Evolutionary conservation across 1,140 invertebrate genomes (phyloP).

Genomic region (Drosophila rufa): DNA sequence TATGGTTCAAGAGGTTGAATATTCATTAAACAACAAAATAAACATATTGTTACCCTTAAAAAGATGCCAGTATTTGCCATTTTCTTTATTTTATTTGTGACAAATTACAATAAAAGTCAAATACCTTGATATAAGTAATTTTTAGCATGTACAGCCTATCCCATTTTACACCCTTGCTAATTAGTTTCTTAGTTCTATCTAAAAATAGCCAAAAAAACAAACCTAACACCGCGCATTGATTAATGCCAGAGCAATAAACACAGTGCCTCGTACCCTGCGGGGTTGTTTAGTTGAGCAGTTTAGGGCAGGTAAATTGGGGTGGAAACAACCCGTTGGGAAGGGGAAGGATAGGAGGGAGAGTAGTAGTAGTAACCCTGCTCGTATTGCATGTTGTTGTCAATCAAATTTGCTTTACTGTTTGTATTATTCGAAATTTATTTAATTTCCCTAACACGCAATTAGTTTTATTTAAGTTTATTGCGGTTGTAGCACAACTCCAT

Average conservation of each 20-base stretch:
- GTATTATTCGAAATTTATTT: constrained; percentile 83
- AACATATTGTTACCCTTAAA: no score
- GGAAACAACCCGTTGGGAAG: background rate
- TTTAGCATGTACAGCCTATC: no score
- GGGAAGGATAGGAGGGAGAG: background rate
- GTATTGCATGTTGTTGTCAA: constrained; percentile 80
- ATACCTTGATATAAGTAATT: no score
- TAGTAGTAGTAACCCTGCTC: constrained; percentile 31
- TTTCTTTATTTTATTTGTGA: no score
- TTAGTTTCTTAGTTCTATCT: background rate
- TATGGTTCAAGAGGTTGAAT: no score
- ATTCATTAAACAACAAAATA: background rate
- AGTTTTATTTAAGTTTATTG: constrained; percentile 84
- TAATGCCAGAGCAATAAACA: constrained; percentile 74
- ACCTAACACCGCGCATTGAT: constrained; percentile 47
- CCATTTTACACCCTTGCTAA: background rate
- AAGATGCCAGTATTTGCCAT: no score
- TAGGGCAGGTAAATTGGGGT: constrained; percentile 22
- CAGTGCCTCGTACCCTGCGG: constrained; percentile 51
- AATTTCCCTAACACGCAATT: constrained; percentile 83
- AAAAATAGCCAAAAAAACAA: background rate
- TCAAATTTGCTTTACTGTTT: constrained; percentile 82
- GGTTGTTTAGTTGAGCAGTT: constrained; percentile 79
- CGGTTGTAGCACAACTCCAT: constrained; percentile 64
- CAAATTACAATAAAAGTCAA: no score